These are phyloP conservation scores for Tachystola acroxantha DNA, from an alignment of 2,888 invertebrate species.

Conservation along the genomic window DNA sequence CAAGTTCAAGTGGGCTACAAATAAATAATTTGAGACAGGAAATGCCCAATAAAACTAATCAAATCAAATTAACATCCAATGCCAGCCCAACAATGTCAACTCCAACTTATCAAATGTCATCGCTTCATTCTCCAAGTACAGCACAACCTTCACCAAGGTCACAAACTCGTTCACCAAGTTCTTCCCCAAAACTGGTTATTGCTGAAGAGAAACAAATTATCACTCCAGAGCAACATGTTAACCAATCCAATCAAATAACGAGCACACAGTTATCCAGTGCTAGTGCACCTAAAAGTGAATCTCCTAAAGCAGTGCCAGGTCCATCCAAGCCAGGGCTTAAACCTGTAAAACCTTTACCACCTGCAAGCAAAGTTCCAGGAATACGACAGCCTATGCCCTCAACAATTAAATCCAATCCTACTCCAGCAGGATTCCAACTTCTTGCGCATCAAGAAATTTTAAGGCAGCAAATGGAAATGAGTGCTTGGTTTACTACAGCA, in stretches of 20 bases:
- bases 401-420: constrained; percentile 36
- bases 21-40: constrained; percentile 42
- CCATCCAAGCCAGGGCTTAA: constrained; percentile 53
- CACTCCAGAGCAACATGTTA: constrained; percentile 44
- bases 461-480: constrained; percentile 64
- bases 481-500: constrained; percentile 61
- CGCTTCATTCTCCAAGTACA: constrained; percentile 41
- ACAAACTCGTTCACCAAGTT: constrained; percentile 72
- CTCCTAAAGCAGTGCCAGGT: constrained; percentile 47
- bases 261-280: constrained; percentile 54
- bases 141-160: constrained; percentile 60
- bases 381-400: constrained; percentile 51
- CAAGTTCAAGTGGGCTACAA: constrained; percentile 31
- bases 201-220: constrained; percentile 68
- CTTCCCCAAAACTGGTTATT: constrained; percentile 71
- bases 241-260: constrained; percentile 63
- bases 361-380: constrained; percentile 44
- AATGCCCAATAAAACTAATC: constrained; percentile 37
- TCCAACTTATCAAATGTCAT: constrained; percentile 40
- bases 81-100: constrained; percentile 38
- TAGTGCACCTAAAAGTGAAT: constrained; percentile 47
- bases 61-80: constrained; percentile 35
- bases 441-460: constrained; percentile 46
- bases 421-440: constrained; percentile 37
- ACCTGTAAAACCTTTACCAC: constrained; percentile 43